Base-by-base conservation (phyloP, 2,113 vertebrate species). In the Taurulus bubalis region DNA sequence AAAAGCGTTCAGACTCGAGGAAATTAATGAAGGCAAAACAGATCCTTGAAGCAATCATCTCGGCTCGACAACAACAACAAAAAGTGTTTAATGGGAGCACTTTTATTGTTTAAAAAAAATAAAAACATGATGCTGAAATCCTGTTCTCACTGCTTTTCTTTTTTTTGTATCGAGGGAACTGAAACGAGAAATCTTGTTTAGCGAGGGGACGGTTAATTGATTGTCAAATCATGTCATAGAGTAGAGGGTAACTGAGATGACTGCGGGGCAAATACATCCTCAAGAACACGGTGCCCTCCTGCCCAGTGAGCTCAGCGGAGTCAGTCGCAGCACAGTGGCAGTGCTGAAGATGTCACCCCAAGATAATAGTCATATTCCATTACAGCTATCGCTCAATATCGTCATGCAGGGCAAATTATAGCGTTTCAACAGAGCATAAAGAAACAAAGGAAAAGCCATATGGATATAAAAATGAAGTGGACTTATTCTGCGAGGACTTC, bases 221-320 rank as follows among this genome's bases (percentile, higher is more conserved):
- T 95, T 94, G 86, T 94, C 85, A 83, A 93, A 94, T 92, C 87
- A 84, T 91, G 90, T 92, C 87, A 84, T 79, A 80, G 83, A 90
- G 86, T 51, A 58, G 90, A 71, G 83, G 85, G 91, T 92, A 92
- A 91, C 88, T 75, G 88, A 87, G 89, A 88, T 94, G 87, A 94
- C 94, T 93, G 84, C 73, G 63, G 92, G 95, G 94, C 92, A 95
- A 93, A 93, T 87, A 75, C 77, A 83, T 92, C 89, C 89, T 81
- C 77, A 36, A 74, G 86, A 90, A 89, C 87, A 71, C 65, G 67
- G 68, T 87, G 89, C 88, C 90, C 92, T 92, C 88, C 91, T 85
- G 87, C 87, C 71, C 90, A 49, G 90, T 65, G 77, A 84, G 85
- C 91, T 86, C 87, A 89, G 92, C 73, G 76, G 87, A 89, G 92